Conservation (phyloP, 2,113 vertebrate species). For the mouse (Mus musculus) region DNA sequence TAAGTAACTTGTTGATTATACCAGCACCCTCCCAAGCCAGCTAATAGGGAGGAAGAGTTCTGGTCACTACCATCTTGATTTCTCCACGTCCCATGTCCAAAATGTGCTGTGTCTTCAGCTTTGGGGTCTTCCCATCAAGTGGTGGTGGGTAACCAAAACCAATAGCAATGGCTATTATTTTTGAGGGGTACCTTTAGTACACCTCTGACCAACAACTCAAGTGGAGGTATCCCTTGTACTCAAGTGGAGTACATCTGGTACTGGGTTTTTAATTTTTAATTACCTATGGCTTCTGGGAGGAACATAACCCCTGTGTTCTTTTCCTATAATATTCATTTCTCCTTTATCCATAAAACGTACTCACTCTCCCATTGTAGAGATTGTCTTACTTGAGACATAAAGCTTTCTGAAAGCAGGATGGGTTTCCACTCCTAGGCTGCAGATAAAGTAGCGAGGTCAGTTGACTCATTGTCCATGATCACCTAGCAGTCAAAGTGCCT, state of each 20-base stretch:
- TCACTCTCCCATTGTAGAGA: neutral
- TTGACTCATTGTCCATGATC: neutral
- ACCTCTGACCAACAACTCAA: neutral
- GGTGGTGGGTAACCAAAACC: neutral
- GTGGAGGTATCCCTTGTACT: neutral
- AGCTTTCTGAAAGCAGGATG: neutral
- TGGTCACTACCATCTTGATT: neutral
- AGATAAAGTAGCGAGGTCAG: neutral
- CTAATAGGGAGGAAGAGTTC: neutral
- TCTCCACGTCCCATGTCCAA: neutral
- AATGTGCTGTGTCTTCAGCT: neutral
- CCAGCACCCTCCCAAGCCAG: neutral
- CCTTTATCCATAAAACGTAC: too few species aligned
- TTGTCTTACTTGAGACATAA: neutral
- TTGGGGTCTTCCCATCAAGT: neutral
- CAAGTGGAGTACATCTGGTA: too few species aligned
- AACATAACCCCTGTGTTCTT: neutral
- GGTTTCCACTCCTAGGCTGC: neutral
- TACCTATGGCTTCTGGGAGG: neutral
- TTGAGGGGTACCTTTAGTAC: neutral
- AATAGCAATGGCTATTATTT: neutral
- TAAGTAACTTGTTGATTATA: neutral
- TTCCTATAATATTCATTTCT: neutral
- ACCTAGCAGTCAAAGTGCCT: neutral
- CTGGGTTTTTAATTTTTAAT: neutral